Evolutionary conservation across 92 coral and sea anemone species (phyloP), one percentile per base, ranked within the genome.

Genomic region (Umimayanthus chanpuru): DNA sequence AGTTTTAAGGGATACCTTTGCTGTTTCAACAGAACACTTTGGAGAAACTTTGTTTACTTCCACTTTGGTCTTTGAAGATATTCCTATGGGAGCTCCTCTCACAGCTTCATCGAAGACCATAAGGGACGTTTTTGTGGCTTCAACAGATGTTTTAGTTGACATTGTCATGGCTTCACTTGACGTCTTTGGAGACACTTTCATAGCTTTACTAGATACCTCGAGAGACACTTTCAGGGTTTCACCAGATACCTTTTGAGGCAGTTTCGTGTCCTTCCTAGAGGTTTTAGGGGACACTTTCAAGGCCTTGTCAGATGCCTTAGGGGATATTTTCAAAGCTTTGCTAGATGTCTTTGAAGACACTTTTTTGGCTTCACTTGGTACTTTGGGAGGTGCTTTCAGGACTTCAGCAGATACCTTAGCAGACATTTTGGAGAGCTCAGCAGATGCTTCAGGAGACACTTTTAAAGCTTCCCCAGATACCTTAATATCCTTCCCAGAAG

Each of bases 61-160:
- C 9, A 41, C 43, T 12, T 77, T 82, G 43, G 73, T 32, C 12
- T 71, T 86, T 40, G 90, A 38, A 18, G 88, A 20, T 25, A 86
- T 18, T 81, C 29, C 55, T 53, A 14, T 81, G 9, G 88, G 88
- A 68, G 76, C 5, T 16, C 2, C 44, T 73, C 10, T 73, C 77
- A 36, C 23, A 12, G 9, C 18, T 28, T 73, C 77, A 73, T 40
- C 44, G 41, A 30, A 2, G 18, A 16, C 20, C 66, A 56, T 20
- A 20, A 56, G 66, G 16, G 66, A 56, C 4, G 66, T 4, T 56
- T 88, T 84, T 14, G 71, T 38, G 18, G 84, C 71, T 61, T 87
- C 85, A 8, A 80, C 67, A 4, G 91, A 91, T 64, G 91, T 26
- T 36, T 88, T 88, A 6, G 88, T 76, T 20, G 89, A 56, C 56